phyloP scores from a whole-genome alignment of 2,888 invertebrate species.

The Eristalis tenax region DNA sequence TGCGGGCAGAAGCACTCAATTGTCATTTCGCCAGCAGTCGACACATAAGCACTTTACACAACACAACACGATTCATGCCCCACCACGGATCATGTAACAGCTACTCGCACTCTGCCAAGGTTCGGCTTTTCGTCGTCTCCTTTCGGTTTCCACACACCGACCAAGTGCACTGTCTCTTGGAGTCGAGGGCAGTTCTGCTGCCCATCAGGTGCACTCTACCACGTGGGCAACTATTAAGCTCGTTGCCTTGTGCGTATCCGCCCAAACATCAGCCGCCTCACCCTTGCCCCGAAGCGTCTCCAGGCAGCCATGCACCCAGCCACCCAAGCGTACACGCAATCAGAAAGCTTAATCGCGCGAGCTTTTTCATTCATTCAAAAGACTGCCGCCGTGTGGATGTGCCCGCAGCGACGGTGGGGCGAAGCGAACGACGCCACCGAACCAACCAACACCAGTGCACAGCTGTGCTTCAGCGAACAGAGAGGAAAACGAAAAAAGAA shows the following conservation, averaged over 20 bases:
- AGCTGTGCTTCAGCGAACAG: constrained; percentile 1
- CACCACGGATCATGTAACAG: background rate
- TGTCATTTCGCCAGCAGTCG: constrained; percentile 24
- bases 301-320: constrained; percentile 19
- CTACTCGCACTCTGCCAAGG: constrained; percentile 27
- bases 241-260: constrained; percentile 62
- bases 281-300: constrained; percentile 1
- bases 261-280: constrained; percentile 22
- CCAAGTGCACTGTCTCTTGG: background rate
- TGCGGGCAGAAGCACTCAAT: background rate
- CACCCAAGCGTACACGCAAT: constrained; percentile 51
- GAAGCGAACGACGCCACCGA: background rate
- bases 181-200: background rate
- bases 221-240: constrained; percentile 51
- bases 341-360: constrained; percentile 55
- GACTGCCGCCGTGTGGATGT: background rate
- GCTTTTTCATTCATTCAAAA: constrained; percentile 65
- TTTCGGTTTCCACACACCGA: background rate
- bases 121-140: constrained; percentile 46
- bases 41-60: constrained; percentile 27
- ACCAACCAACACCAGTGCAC: constrained; percentile 23
- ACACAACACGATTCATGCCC: constrained; percentile 14
- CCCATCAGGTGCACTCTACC: constrained; percentile 39
- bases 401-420: constrained; percentile 14
- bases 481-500: constrained; percentile 10